Evolutionary conservation across 2,797 vertebrate species (phyloP), one percentile per base, ranked within the genome.

Genomic region (Phaenicophaeus curvirostris): DNA sequence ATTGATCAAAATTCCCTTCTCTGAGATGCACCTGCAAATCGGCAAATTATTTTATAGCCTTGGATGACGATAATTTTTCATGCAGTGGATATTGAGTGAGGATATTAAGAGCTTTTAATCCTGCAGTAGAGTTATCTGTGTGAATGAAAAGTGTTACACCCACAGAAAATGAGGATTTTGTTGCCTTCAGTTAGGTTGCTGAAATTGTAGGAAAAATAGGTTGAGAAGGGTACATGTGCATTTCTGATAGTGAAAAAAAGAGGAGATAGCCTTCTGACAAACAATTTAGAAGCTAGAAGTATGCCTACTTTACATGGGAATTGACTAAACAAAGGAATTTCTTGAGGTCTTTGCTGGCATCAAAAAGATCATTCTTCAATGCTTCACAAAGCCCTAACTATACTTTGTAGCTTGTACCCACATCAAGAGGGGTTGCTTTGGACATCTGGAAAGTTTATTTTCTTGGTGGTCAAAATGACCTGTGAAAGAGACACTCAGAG

Each of bases 41-140:
- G 78, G 89, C 37, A 95, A 92, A 95, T 89, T 92, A 65, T 54
- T 93, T 87, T 89, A 93, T 68, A 93, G 65, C 61, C 81, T 87
- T 79, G 72, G 57, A 89, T 85, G 57, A 75, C 50, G 58, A 89
- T 74, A 89, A 95, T 89, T 94, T 95, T 93, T 95, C 84, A 87
- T 72, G 61, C 37, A 83, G n/a, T 89, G 41, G 75, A 42, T 94
- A 80, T 27, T 21, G 31, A 83, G 63, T 83, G 65, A 80, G 42
- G 73, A 65, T 91, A 78, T 94, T 87, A 90, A 33, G 37, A 89
- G 63, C 67, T 82, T 85, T 94, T 91, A 94, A 6, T 76, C 42
- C 77, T 87, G 42, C 53, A 89, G 63, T 30, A 0, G 5, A 69
- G 37, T 63, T 91, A 85, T 51, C 61, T 67, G 28, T 0, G 0